Evolutionary conservation across 2,888 invertebrate species (phyloP).

Genomic region (Scelioninae gen. 1): DNA sequence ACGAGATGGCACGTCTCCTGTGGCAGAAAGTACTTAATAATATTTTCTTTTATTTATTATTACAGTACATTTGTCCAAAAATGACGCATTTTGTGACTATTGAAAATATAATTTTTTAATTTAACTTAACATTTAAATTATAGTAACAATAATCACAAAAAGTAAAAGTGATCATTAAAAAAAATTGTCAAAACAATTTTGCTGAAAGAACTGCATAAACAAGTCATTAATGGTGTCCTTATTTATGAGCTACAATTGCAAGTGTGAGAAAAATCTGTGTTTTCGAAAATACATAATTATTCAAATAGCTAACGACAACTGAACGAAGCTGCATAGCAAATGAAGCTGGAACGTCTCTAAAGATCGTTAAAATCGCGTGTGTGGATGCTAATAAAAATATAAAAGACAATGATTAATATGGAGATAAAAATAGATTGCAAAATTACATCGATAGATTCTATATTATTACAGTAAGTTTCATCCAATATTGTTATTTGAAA

Average conservation of each 20-base stretch:
- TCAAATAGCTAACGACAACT: constrained; percentile 22
- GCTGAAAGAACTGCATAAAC: not conserved
- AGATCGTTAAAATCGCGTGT: constrained; percentile 16
- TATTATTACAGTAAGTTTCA: too few relatives aligned
- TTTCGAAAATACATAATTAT: constrained; percentile 44
- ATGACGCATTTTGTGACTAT: too few relatives aligned
- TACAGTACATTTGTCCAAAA: too few relatives aligned
- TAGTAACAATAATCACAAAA: too few relatives aligned
- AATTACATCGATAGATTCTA: not conserved
- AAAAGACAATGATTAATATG: constrained; percentile 25
- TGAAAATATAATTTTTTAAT: too few relatives aligned
- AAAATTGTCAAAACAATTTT: not conserved
- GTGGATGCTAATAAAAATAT: constrained; percentile 10
- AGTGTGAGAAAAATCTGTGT: constrained; percentile 48
- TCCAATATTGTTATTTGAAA: too few relatives aligned
- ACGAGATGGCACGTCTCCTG: constrained; percentile 67
- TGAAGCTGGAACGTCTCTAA: constrained; percentile 19
- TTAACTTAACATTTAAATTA: too few relatives aligned
- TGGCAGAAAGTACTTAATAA: too few relatives aligned
- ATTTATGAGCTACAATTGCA: constrained; percentile 15
- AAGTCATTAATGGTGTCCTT: constrained; percentile 26
- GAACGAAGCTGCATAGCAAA: constrained; percentile 21
- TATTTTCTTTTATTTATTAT: too few relatives aligned
- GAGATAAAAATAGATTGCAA: constrained; percentile 2
- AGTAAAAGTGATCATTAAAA: too few relatives aligned